Percentiles rank a stretch among this genome's conserved stretches.
Conservation (phyloP, 1,140 invertebrate species). For the Drosophila chauvacae region DNA sequence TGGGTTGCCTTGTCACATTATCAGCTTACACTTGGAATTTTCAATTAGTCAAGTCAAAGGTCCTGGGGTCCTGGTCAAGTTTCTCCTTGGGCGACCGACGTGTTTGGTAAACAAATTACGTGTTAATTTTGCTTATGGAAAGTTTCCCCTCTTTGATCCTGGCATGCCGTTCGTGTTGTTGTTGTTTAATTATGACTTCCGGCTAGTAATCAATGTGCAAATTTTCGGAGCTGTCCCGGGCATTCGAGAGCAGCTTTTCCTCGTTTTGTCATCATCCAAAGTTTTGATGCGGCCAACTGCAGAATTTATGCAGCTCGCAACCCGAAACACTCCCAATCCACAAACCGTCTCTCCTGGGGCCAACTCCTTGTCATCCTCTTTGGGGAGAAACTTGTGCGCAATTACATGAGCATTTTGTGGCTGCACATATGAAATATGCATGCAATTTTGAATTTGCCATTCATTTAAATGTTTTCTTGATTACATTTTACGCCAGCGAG, state of each 20-base stretch:
- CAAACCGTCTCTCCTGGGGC: not conserved
- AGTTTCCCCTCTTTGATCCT: conserved; percentile 49
- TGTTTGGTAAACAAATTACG: conserved; percentile 82
- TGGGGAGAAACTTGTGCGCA: conserved; percentile 63
- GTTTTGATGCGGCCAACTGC: conserved; percentile 61
- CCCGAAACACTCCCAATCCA: conserved; percentile 14
- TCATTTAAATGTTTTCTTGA: conserved; percentile 82
- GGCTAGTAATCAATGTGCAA: conserved; percentile 81
- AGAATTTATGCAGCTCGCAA: conserved; percentile 67
- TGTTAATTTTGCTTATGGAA: conserved; percentile 72
- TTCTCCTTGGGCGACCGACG: conserved; percentile 46
- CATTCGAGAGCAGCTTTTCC: conserved; percentile 63
- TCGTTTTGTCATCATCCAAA: conserved; percentile 51
- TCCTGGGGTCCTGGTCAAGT: conserved; percentile 62
- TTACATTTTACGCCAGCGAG: conserved; percentile 70
- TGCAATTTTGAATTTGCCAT: conserved; percentile 82
- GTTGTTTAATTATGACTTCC: conserved; percentile 81
- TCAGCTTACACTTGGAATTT: conserved; percentile 75
- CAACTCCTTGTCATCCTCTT: conserved; percentile 24
- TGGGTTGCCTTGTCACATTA: conserved; percentile 62
- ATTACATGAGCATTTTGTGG: conserved; percentile 81
- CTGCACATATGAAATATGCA: conserved; percentile 82
- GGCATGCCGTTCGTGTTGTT: conserved; percentile 34
- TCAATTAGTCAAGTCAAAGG: conserved; percentile 72
- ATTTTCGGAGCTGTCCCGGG: conserved; percentile 55